A percentile compares a stretch with the other conserved stretches of the same genome.
phyloP scores from a whole-genome alignment of 2,797 vertebrate genomes.

The Diceros bicornis region DNA sequence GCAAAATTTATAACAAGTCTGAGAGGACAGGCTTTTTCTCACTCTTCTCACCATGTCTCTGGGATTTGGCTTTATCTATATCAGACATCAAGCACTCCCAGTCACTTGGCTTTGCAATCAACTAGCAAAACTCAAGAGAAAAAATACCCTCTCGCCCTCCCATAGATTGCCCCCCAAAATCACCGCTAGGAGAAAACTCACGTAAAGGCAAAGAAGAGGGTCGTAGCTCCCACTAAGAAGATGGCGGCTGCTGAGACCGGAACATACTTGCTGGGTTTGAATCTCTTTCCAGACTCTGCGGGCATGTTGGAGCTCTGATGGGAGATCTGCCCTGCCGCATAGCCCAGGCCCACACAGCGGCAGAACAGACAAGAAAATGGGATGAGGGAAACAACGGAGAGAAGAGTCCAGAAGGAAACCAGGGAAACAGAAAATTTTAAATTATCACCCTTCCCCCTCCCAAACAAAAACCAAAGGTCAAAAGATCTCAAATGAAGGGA shows the following conservation, averaged over 20 bases:
- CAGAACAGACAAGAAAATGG: slow-evolving; percentile 87
- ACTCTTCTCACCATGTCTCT: neutral
- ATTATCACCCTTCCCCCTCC: slow-evolving; percentile 84
- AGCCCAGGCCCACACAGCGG: slow-evolving; percentile 90
- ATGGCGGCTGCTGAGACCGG: slow-evolving; percentile 97
- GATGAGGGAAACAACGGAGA: slow-evolving; percentile 56
- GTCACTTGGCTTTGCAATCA: neutral
- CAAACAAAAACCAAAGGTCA: slow-evolving; percentile 76
- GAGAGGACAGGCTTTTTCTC: neutral
- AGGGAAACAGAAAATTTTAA: slow-evolving; percentile 51
- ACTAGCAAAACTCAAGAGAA: neutral
- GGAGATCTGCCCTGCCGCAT: slow-evolving; percentile 91
- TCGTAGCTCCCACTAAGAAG: slow-evolving; percentile 98
- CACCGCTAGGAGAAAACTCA: slow-evolving; percentile 89
- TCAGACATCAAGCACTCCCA: neutral
- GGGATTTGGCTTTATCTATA: neutral
- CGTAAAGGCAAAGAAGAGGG: slow-evolving; percentile 99
- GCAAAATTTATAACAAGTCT: neutral
- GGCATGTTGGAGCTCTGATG: slow-evolving; percentile 92
- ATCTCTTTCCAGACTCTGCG: slow-evolving; percentile 92
- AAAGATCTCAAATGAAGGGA: slow-evolving; percentile 72
- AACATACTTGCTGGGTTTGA: slow-evolving; percentile 97
- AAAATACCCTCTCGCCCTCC: neutral
- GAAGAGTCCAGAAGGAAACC: slow-evolving; percentile 30
- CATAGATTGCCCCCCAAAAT: rapidly evolving